Conservation (phyloP, 2,888 invertebrate species). For the Cantharis rustica region DNA sequence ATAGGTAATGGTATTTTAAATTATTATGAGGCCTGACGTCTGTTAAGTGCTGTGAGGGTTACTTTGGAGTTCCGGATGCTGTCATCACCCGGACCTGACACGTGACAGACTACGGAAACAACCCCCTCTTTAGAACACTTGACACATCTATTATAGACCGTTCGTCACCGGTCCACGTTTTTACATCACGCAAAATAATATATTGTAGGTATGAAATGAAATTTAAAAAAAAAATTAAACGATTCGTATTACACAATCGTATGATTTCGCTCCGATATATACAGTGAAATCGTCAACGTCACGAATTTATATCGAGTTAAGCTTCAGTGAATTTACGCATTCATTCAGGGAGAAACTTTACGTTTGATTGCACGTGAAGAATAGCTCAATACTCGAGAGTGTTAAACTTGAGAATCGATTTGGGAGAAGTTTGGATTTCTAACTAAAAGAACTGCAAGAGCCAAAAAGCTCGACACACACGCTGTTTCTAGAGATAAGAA, state of each 20-base stretch:
- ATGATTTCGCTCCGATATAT: conserved; percentile 1
- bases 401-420: conserved; percentile 41
- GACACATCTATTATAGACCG: conserved; percentile 12
- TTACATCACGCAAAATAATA: too few species aligned
- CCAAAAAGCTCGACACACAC: conserved; percentile 24
- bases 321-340: conserved; percentile 48
- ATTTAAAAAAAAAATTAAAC: neutral
- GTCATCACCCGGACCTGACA: conserved; percentile 37
- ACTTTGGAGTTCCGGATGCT: conserved; percentile 40
- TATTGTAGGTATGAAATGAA: neutral
- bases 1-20: conserved; percentile 48
- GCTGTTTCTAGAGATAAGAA: conserved; percentile 23
- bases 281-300: conserved; percentile 11
- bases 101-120: conserved; percentile 41
- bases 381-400: conserved; percentile 51
- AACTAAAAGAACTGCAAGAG: conserved; percentile 20
- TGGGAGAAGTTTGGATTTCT: conserved; percentile 34
- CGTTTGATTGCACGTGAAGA: conserved; percentile 54
- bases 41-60: conserved; percentile 44
- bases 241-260: neutral
- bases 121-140: conserved; percentile 34
- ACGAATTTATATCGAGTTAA: conserved; percentile 32
- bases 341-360: conserved; percentile 52
- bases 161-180: neutral
- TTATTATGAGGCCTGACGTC: conserved; percentile 48